phyloP scores from a whole-genome alignment of 2,888 invertebrate species.

The Synergus umbraculus region DNA sequence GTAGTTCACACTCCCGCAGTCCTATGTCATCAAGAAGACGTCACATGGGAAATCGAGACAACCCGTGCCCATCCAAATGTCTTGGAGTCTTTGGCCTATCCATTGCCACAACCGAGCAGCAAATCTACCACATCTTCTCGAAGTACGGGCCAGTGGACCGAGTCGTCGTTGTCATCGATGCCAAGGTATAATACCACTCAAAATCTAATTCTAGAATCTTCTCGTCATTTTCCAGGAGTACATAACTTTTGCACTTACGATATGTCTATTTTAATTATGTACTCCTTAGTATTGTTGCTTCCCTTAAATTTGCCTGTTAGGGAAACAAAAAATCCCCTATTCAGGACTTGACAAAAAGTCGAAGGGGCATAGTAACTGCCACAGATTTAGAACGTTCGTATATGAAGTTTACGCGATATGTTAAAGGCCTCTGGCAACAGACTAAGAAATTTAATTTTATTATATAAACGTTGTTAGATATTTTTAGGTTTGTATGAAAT shows the following conservation, averaged over 20 bases:
- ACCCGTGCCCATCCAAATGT: conserved; percentile 92
- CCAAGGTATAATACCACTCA: conserved; percentile 84
- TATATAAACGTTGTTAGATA: conserved; percentile 40
- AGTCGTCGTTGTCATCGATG: conserved; percentile 96
- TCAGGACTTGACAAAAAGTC: conserved; percentile 20
- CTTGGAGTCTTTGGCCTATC: conserved; percentile 97
- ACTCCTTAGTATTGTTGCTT: neutral
- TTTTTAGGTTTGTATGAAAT: conserved; percentile 51
- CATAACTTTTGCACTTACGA: neutral
- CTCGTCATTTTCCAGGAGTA: neutral
- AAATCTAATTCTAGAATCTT: conserved; percentile 22
- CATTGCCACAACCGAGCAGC: conserved; percentile 94
- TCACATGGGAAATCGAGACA: conserved; percentile 89
- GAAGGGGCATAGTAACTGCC: conserved; percentile 64
- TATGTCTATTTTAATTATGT: conserved; percentile 6
- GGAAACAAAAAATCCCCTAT: conserved; percentile 13
- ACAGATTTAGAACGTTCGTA: conserved; percentile 73
- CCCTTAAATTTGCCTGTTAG: conserved; percentile 37
- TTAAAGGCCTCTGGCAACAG: conserved; percentile 75
- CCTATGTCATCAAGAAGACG: conserved; percentile 90
- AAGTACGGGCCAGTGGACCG: conserved; percentile 95
- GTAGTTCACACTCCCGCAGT: conserved; percentile 84
- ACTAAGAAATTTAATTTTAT: conserved; percentile 60
- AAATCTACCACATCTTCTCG: conserved; percentile 93
- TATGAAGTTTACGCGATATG: conserved; percentile 63